Conservation (phyloP, 2,797 vertebrate genomes). For the Darevskia nairensis region DNA sequence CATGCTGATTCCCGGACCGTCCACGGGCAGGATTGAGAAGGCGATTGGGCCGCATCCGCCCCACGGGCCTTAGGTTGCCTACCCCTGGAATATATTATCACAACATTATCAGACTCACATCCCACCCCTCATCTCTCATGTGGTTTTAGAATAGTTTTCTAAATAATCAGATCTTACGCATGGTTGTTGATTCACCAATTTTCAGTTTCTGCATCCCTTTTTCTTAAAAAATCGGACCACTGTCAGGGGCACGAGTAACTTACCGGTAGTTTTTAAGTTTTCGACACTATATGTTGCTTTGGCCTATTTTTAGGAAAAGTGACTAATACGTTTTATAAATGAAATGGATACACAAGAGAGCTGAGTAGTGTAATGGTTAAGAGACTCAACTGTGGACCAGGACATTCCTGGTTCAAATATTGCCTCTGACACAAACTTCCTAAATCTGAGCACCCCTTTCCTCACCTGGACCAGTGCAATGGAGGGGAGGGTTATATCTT, state of each 20-base stretch:
- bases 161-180: rapidly evolving
- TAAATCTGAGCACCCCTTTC: background rate
- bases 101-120: background rate
- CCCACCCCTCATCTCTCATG: background rate
- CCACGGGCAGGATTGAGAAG: too few species aligned
- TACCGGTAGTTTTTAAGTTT: background rate
- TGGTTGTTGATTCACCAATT: background rate
- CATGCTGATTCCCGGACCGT: too few species aligned
- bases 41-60: too few species aligned
- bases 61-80: too few species aligned
- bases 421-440: background rate
- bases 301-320: background rate
- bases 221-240: background rate
- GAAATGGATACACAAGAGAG: too few species aligned
- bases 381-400: background rate
- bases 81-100: too few species aligned
- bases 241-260: too few species aligned
- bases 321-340: background rate
- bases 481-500: background rate
- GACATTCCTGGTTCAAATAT: background rate
- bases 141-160: background rate
- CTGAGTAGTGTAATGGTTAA: background rate
- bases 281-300: background rate
- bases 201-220: background rate
- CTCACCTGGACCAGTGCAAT: background rate